Conservation (phyloP, 2,888 invertebrate genomes). For the Dilophus febrilis region DNA sequence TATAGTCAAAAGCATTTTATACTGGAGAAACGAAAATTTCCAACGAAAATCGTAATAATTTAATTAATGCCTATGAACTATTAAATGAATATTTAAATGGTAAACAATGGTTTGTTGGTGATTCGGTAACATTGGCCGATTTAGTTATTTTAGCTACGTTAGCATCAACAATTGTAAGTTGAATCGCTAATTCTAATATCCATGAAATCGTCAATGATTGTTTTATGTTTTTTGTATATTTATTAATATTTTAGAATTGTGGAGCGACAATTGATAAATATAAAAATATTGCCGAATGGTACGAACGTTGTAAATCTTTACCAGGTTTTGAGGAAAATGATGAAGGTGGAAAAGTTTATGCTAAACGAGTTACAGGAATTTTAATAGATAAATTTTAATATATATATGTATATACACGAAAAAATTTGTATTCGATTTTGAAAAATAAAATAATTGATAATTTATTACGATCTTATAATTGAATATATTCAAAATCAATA, state of each 20-base stretch:
- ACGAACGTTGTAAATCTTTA: slow-evolving; percentile 36
- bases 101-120: slow-evolving; percentile 28
- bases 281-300: slow-evolving; percentile 29
- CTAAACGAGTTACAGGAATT: slow-evolving; percentile 38
- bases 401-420: no score
- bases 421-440: no score
- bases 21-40: slow-evolving; percentile 38
- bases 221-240: no score
- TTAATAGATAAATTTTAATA: slow-evolving; percentile 12
- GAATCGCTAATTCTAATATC: not conserved
- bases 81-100: slow-evolving; percentile 24
- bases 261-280: slow-evolving; percentile 11
- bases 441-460: no score
- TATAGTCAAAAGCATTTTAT: slow-evolving; percentile 10
- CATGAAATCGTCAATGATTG: not conserved
- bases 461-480: no score
- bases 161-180: slow-evolving; percentile 24
- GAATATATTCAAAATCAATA: no score
- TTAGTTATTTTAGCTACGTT: slow-evolving; percentile 26
- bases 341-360: slow-evolving; percentile 39
- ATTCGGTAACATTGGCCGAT: slow-evolving; percentile 31
- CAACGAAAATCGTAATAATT: slow-evolving; percentile 33
- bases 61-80: slow-evolving; percentile 37
- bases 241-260: slow-evolving; percentile 9
- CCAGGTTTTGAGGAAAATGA: slow-evolving; percentile 42